Evolutionary conservation across 2,113 vertebrate genomes (phyloP).

Genomic region (Mormyrus iriodes): DNA sequence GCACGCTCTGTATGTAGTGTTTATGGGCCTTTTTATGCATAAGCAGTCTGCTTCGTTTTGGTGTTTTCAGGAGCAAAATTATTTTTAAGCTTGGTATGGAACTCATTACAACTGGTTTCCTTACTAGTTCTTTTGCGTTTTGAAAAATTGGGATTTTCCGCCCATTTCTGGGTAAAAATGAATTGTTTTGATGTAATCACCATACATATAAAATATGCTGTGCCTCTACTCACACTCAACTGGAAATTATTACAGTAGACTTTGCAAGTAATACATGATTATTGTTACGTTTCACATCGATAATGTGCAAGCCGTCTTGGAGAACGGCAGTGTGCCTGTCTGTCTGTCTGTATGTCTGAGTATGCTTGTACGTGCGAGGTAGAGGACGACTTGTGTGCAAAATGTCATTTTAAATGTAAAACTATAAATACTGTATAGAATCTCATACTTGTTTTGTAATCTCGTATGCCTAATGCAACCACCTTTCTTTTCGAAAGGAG

Average conservation of each 20-base stretch:
- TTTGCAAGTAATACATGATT: constrained; percentile 25
- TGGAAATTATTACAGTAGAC: constrained; percentile 26
- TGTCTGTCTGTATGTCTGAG: constrained; percentile 29
- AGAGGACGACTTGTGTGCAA: constrained; percentile 49
- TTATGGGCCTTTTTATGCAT: not conserved
- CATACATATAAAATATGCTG: not conserved
- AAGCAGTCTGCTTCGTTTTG: not conserved
- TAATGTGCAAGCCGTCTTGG: constrained; percentile 25
- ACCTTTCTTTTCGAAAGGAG: constrained; percentile 88
- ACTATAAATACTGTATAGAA: constrained; percentile 73
- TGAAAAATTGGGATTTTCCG: not conserved
- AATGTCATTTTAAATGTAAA: constrained; percentile 62
- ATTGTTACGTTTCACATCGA: constrained; percentile 22
- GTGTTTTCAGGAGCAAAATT: not conserved
- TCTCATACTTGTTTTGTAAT: constrained; percentile 63
- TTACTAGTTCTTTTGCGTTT: not conserved
- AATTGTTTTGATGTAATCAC: constrained; percentile 8
- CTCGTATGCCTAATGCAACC: constrained; percentile 81
- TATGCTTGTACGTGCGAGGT: constrained; percentile 18
- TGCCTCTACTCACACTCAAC: constrained; percentile 24
- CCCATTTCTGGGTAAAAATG: not conserved
- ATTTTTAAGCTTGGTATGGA: not conserved
- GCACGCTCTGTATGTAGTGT: not conserved
- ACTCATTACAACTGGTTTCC: not conserved
- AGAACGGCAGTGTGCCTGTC: constrained; percentile 32